A percentile compares a stretch with the other conserved stretches of the same genome.
phyloP scores from a whole-genome alignment of 2,888 invertebrate genomes.

The Apocheima hispidaria region DNA sequence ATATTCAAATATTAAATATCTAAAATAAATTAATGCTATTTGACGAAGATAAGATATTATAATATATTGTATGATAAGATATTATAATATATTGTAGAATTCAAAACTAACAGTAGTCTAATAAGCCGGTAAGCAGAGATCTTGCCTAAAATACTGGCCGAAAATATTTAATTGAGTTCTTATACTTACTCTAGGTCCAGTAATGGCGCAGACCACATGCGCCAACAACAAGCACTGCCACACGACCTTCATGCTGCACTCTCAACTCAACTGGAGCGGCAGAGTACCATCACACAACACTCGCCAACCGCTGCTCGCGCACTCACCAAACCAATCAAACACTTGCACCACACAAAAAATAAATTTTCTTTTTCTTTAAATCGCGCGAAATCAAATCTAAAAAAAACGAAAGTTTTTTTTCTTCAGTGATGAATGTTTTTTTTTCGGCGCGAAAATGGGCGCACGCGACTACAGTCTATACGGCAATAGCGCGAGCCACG shows the following conservation, averaged over 20 bases:
- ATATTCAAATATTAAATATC: no score
- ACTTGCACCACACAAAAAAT: conserved; percentile 55
- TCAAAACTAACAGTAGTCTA: no score
- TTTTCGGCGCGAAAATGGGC: conserved; percentile 62
- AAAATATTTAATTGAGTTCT: conserved; percentile 48
- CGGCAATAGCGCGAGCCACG: conserved; percentile 72
- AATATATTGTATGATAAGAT: no score
- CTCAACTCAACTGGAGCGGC: conserved; percentile 75
- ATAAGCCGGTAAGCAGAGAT: no score
- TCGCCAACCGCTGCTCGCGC: conserved; percentile 55
- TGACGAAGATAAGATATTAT: no score
- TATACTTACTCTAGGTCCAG: conserved; percentile 80
- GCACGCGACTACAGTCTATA: conserved; percentile 68
- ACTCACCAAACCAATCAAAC: conserved; percentile 60
- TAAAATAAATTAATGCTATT: no score
- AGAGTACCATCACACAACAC: conserved; percentile 82
- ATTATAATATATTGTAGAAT: no score
- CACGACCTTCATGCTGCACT: conserved; percentile 81
- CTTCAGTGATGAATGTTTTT: conserved; percentile 23
- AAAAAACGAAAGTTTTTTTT: conserved; percentile 51
- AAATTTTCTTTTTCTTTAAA: conserved; percentile 35
- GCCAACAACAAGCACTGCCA: conserved; percentile 77
- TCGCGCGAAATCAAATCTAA: conserved; percentile 52
- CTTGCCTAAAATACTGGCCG: no score
- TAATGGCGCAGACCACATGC: conserved; percentile 81